Base-by-base conservation (phyloP, 2,888 invertebrate species). In the Drosophila formosana region DNA sequence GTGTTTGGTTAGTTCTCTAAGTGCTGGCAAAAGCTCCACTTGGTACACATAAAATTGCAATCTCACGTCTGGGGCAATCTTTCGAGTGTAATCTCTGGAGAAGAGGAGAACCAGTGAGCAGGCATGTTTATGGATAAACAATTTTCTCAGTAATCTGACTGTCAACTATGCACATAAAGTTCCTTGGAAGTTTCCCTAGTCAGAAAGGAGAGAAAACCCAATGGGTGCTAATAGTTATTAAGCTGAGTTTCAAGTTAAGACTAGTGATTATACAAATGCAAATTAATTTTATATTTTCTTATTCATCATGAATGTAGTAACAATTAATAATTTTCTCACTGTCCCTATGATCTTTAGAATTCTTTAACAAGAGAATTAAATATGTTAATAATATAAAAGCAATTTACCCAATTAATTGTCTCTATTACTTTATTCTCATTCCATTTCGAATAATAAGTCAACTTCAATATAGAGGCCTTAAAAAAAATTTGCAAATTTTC, bases 21-120 rank as follows among this genome's bases (percentile, higher is more conserved):
- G 65, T 57, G 61, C 39, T 45, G 50, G 50, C 41, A 53, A 63
- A 72, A 66, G 61, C 67, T 49, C 66, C 69, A 78, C 72, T 72
- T 72, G 75, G 73, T 75, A 73, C 73, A 81, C 78, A 84, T 85
- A 84, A 85, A 87, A 80, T n/a, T 58, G 85, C 87, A 85, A 85
- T 84, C 70, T 85, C 84, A 85, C 84, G 87, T 85, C 70, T 60
- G 13, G n/a, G 70, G 32, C 78, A 83, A 83, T 83, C 83, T 83
- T 82, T 85, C 74, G 58, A 80, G 70, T 56, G 63, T 78, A 83
- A 83, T 83, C 82, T 80, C 13, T 23, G 9, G 41, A 28, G 45
- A 28, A 25, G 25, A 37, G 18, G 39, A 41, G 47, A 60, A 1
- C 37, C 61, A 53, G 53, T 61, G 32, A 56, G 55, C 45, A 13